phyloP scores from a whole-genome alignment of 2,113 vertebrate genomes.

The Scomber japonicus region DNA sequence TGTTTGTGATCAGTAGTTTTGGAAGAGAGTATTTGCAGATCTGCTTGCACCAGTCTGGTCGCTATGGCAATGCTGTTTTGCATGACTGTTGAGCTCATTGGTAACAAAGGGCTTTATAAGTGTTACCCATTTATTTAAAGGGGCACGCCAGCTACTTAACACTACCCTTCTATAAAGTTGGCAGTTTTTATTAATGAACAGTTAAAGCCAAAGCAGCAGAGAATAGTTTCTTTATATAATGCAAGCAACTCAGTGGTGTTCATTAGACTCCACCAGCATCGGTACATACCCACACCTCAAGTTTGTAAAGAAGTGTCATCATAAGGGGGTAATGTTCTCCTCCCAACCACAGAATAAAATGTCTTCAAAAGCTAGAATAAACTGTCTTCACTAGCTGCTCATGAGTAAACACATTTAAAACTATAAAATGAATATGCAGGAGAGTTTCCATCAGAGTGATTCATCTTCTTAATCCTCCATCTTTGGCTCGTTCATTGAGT shows the following conservation, averaged over 20 bases:
- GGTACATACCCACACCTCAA: no score
- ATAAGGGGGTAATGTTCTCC: no score
- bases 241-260: neutral
- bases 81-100: slow-evolving; percentile 19
- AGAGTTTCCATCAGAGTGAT: slow-evolving; percentile 5
- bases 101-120: slow-evolving; percentile 16
- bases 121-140: slow-evolving; percentile 6
- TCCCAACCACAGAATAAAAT: no score
- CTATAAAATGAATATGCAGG: no score
- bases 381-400: no score
- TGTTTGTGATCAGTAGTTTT: neutral
- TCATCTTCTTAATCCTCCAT: slow-evolving; percentile 4
- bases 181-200: neutral
- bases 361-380: no score
- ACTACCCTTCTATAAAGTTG: no score
- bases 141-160: neutral
- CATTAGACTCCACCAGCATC: neutral
- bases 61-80: slow-evolving; percentile 51
- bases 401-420: no score
- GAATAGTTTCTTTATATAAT: no score
- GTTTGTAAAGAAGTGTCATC: neutral
- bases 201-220: neutral
- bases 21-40: neutral
- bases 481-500: slow-evolving; percentile 31
- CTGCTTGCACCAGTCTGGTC: slow-evolving; percentile 39